Percentiles rank a stretch among this genome's conserved stretches.
Evolutionary conservation across 92 coral and sea anemone species (phyloP).

Genomic region (Epizoanthus fatuus): DNA sequence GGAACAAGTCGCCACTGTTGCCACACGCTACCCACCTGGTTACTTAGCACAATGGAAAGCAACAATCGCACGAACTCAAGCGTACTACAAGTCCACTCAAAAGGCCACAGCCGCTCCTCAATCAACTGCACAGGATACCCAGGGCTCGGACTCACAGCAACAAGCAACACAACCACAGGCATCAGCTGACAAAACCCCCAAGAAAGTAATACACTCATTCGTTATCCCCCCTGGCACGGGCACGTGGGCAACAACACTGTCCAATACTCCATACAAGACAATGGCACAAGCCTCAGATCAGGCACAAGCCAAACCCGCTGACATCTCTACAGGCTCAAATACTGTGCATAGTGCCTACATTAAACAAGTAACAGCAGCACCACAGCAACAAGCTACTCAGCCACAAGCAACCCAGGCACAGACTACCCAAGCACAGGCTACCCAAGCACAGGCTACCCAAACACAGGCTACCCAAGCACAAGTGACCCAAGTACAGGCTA

Average conservation of each 20-base stretch:
- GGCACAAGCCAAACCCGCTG: conserved; percentile 15
- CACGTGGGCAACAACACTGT: too few relatives aligned
- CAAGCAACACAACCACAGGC: neutral
- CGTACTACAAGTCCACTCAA: conserved; percentile 10
- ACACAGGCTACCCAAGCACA: conserved; percentile 26
- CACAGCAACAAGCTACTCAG: conserved; percentile 18
- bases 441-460: conserved; percentile 7
- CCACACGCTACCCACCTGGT: conserved; percentile 11
- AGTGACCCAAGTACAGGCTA: neutral
- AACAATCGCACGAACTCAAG: conserved; percentile 1
- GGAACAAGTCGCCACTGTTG: conserved; percentile 15
- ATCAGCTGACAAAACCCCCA: neutral
- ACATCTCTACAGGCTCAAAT: neutral
- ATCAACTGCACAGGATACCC: too few relatives aligned
- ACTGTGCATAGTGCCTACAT: neutral
- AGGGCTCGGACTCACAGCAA: too few relatives aligned
- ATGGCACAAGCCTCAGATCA: neutral
- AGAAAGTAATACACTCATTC: neutral
- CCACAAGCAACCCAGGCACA: conserved; percentile 14
- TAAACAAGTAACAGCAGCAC: neutral
- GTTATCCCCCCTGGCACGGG: too few relatives aligned
- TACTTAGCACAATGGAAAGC: conserved; percentile 26
- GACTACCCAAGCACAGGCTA: neutral
- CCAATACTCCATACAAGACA: too few relatives aligned
- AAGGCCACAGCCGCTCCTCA: conserved; percentile 22